Evolutionary conservation across 2,113 vertebrate genomes (phyloP), one percentile per base, ranked within the genome.

Genomic region (Falco punctatus): DNA sequence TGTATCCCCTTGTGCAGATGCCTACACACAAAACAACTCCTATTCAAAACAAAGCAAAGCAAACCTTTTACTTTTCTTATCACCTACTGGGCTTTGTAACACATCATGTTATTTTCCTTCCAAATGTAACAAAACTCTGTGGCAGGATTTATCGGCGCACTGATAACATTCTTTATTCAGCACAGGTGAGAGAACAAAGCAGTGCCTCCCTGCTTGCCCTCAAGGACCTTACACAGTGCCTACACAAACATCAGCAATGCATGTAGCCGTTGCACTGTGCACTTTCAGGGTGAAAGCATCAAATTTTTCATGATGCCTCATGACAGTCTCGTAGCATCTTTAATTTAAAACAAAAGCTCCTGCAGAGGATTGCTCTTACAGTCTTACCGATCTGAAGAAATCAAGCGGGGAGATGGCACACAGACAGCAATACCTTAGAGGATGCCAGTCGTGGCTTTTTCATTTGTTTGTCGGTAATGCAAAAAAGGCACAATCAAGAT

Each of bases 311-410:
- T 91, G 81, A 88, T 94, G 84, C 42, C 46, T 95, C 89, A 13
- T 65, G 86, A 94, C 92, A 94, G 70, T 75, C 92, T 84, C 79
- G 86, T 89, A 96, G 73, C 95, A 96, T 96, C 91, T 96, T 94
- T 97, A 92, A 95, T 96, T 95, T 95, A 95, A 90, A 95, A 90
- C 74, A 90, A 94, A 85, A 96, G 46, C 81, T 91, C 79, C 91
- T 87, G 86, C 73, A 54, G 73, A 91, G 59, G 89, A 42, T 82
- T 95, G 81, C 59, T 96, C 38, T 49, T 5, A 6, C 46, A 87
- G 70, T 24, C 77, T 91, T 38, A 49, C 73, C 27, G 1, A 92
- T 91, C 84, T 77, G 84, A 54, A 83, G 94, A 95, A 51, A 86
- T 94, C 70, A 89, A 82, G 89, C 5, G 0, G 66, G 74, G 89